Percentiles rank a stretch among this genome's conserved stretches.
These are phyloP conservation scores for Lichenostomus cassidix DNA, from an alignment of 2,113 vertebrate genomes.

Conservation along the genomic window DNA sequence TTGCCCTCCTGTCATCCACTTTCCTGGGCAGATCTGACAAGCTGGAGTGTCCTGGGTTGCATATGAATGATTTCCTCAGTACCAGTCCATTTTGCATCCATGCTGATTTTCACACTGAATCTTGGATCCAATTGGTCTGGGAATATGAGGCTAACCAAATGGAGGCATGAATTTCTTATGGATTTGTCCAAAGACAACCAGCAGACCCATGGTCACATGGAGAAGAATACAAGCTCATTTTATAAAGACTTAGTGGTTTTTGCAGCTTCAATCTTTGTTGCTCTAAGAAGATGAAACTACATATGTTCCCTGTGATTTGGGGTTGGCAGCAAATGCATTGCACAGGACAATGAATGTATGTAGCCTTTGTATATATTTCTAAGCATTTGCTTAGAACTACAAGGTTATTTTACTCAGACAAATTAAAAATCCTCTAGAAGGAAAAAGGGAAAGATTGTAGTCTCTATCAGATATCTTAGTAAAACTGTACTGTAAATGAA, in stretches of 20 bases:
- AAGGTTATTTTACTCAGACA: neutral
- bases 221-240: neutral
- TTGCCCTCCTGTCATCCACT: neutral
- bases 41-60: neutral
- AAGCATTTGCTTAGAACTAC: neutral
- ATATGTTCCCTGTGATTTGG: neutral
- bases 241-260: neutral
- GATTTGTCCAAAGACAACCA: neutral
- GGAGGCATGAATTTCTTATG: neutral
- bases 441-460: neutral
- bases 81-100: neutral
- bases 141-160: neutral
- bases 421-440: neutral
- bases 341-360: neutral
- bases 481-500: neutral
- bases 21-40: neutral
- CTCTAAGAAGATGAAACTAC: slow-evolving; percentile 2
- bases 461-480: neutral
- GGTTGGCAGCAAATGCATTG: neutral
- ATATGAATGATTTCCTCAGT: neutral
- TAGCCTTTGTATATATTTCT: neutral
- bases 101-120: neutral
- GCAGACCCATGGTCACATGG: neutral
- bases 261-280: neutral
- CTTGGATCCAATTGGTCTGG: neutral